Base-by-base conservation (phyloP, 2,113 vertebrate species). In the Pteropus alecto region DNA sequence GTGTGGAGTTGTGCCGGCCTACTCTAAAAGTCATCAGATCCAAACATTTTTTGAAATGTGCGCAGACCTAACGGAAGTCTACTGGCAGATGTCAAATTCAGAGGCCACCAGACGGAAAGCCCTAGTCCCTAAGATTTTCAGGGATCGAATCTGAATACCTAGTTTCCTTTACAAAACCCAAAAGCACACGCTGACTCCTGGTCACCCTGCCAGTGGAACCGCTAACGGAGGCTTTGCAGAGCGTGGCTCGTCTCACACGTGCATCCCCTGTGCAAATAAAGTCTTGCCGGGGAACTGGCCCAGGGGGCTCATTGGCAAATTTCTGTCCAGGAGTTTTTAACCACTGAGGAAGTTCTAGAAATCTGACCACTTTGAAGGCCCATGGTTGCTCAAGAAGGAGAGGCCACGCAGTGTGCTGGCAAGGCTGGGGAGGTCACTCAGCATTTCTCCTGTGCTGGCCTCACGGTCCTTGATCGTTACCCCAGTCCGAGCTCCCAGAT, bases 401-500 rank as follows among this genome's bases (percentile, higher is more conserved):
- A 46, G 0, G 2, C 0, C 0, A 7, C 2, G 0, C 6, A 4
- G 19, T 0, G 1, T 1, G 26, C 30, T 0, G 7, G 77, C 10
- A 12, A 1, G 16, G 18, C 43, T 2, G 33, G 77, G 28, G 14
- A 30, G 79, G 60, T 14, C 26, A 19, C 5, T 1, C 0, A 2
- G 61, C n/a, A 14, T n/a, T 19, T 22, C 67, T 28, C 11, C 33
- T n/a, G 10, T 1, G 7, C 10, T 13, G 43, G 70, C 22, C 74
- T 68, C 15, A 4, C 41, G 7, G 67, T 38, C 19, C n/a, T 48
- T 6, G 3, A 28, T 12, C 63, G 60, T 19, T 1, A 3, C 16
- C 24, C 33, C 28, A 1, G 6, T 68, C 21, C 38, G 41, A n/a
- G 51, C 19, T 28, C 46, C 76, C 16, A 7, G 43, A 5, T 6